Conservation (phyloP, 2,113 vertebrate genomes). For the Leptobrachium ailaonicum region DNA sequence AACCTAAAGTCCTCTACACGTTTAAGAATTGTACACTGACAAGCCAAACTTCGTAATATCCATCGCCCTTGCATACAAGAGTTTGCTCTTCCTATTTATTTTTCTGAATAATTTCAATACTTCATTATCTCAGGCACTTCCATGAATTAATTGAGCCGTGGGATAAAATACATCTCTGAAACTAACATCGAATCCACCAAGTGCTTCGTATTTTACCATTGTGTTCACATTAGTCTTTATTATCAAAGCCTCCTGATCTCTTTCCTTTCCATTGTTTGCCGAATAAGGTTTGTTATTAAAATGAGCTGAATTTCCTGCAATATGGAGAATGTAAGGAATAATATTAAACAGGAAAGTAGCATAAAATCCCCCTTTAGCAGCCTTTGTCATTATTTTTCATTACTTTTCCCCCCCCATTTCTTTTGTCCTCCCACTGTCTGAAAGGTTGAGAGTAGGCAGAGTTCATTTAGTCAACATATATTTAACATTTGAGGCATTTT, state of each 20-base stretch:
- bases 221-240: conserved; percentile 1
- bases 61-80: neutral
- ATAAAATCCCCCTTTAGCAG: neutral
- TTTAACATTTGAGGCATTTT: conserved; percentile 15
- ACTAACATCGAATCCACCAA: neutral
- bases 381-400: conserved; percentile 40
- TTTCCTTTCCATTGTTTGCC: conserved; percentile 1
- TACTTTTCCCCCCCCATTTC: conserved; percentile 30
- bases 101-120: neutral
- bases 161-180: neutral
- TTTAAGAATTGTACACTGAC: too few species aligned
- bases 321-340: neutral
- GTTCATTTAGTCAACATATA: conserved; percentile 27
- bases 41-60: too few species aligned
- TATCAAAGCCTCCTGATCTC: neutral
- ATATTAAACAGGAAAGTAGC: conserved; percentile 13
- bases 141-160: neutral
- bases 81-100: neutral
- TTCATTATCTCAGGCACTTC: conserved; percentile 3
- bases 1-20: too few species aligned
- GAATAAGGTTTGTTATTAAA: conserved; percentile 11
- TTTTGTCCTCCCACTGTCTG: conserved; percentile 33
- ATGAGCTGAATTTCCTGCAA: neutral
- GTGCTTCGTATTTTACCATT: conserved; percentile 7
- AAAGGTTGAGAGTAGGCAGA: conserved; percentile 16